Evolutionary conservation across 2,797 vertebrate species (phyloP), one percentile per base, ranked within the genome.

Genomic region (Acomys russatus): DNA sequence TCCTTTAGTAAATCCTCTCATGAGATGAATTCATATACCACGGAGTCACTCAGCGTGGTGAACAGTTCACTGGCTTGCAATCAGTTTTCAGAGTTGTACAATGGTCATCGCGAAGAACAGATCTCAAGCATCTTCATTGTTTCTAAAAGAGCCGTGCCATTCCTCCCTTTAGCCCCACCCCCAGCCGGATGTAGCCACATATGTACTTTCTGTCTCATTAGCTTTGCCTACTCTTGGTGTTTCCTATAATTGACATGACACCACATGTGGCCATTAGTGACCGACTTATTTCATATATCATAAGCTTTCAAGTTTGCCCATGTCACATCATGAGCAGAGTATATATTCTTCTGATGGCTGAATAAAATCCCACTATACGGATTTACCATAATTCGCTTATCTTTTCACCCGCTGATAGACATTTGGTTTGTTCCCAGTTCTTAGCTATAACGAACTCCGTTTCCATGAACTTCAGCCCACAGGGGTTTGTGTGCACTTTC

Each of bases 121-220:
- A 28, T 92, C n/a, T 9, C 35, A 61, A 28, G n/a, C n/a, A 66
- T 84, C 85, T 56, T 33, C 33, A 49, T 56, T 74, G 38, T 33
- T 85, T 49, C 49, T 71, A 2, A 68, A 73, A 63, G 64, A 71
- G 6, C 88, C n/a, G 11, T 8, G 38, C 28, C 28, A 8, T 38
- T 1, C 4, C 51, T 22, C 8, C 3, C 11, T 44, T 4, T 11
- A 1, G 8, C 14, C 44, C 28, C 12, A 6, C 9, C 15, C 44
- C 44, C 33, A 30, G 68, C 20, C 56, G 2, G 1, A 17, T 20
- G 59, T 28, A 64, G 23, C 33, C 22, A 30, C 49, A n/a, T 23
- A 9, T 10, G 25, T 22, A 20, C 71, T 23, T 66, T 25, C 22
- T 74, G 18, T 59, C 80, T 79, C 11, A 8, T 35, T 1, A 44